Conservation (phyloP, 1,140 invertebrate genomes). For the Ectropis grisescens region DNA sequence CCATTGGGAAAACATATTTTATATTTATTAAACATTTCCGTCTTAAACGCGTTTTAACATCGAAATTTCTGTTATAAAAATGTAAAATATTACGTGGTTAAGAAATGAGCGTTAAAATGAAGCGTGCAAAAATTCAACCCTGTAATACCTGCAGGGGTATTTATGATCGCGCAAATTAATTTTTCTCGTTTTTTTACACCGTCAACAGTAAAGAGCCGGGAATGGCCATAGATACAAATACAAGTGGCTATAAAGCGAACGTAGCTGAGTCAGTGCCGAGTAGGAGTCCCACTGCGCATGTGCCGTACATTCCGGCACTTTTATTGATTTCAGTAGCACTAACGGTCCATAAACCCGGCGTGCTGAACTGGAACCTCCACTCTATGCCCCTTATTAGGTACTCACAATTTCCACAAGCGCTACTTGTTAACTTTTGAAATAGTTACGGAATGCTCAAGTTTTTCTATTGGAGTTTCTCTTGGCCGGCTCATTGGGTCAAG, state of each 20-base stretch:
- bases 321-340: slow-evolving; percentile 77
- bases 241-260: slow-evolving; percentile 67
- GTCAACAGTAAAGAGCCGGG: slow-evolving; percentile 59
- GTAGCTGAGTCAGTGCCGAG: slow-evolving; percentile 60
- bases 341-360: slow-evolving; percentile 68
- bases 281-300: slow-evolving; percentile 61
- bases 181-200: slow-evolving; percentile 49
- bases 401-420: slow-evolving; percentile 45
- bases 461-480: no score
- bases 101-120: no score
- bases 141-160: slow-evolving; percentile 16
- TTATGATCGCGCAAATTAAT: slow-evolving; percentile 42
- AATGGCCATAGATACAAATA: slow-evolving; percentile 69
- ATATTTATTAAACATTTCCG: no score
- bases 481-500: no score
- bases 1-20: slow-evolving; percentile 3
- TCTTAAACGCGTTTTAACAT: no score
- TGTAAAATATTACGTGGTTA: no score
- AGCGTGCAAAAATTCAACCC: no score
- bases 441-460: slow-evolving; percentile 9
- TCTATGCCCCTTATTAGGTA: slow-evolving; percentile 65
- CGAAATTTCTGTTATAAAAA: no score
- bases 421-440: slow-evolving; percentile 59
- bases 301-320: slow-evolving; percentile 72
- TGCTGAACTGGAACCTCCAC: slow-evolving; percentile 50